Conservation (phyloP, 2,888 invertebrate species). For the Phania funesta region DNA sequence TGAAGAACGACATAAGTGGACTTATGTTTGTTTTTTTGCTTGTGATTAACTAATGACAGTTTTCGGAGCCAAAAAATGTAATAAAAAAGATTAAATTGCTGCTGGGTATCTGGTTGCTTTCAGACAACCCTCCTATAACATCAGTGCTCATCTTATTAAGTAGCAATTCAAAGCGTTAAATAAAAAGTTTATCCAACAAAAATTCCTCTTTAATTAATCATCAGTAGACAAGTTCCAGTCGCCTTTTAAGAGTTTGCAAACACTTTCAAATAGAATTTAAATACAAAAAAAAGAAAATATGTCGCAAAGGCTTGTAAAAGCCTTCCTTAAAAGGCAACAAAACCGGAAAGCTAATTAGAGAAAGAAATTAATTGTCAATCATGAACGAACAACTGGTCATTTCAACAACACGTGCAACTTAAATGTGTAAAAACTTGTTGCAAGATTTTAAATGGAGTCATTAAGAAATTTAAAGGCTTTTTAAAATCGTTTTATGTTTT, state of each 20-base stretch:
- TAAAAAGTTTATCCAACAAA: neutral
- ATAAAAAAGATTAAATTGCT: neutral
- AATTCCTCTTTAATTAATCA: neutral
- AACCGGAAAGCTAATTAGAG: constrained; percentile 10
- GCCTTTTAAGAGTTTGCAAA: constrained; percentile 1
- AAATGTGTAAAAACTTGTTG: neutral
- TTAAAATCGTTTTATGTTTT: neutral
- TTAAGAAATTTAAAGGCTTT: neutral
- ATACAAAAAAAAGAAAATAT: neutral
- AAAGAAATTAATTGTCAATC: constrained; percentile 51
- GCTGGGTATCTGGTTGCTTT: too few relatives aligned
- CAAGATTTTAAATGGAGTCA: constrained; percentile 1
- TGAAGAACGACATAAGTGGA: too few relatives aligned
- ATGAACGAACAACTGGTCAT: neutral
- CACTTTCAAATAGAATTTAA: neutral
- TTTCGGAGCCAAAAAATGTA: too few relatives aligned
- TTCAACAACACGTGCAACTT: neutral
- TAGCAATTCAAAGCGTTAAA: neutral
- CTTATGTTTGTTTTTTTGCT: too few relatives aligned
- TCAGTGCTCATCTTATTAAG: neutral
- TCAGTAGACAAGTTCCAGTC: neutral
- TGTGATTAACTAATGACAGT: too few relatives aligned
- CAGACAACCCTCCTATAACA: neutral
- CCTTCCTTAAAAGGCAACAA: neutral
- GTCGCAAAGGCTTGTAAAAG: constrained; percentile 10